These are phyloP conservation scores for Ptychadena robeensis DNA, from an alignment of 2,797 vertebrate species.

Conservation along the genomic window DNA sequence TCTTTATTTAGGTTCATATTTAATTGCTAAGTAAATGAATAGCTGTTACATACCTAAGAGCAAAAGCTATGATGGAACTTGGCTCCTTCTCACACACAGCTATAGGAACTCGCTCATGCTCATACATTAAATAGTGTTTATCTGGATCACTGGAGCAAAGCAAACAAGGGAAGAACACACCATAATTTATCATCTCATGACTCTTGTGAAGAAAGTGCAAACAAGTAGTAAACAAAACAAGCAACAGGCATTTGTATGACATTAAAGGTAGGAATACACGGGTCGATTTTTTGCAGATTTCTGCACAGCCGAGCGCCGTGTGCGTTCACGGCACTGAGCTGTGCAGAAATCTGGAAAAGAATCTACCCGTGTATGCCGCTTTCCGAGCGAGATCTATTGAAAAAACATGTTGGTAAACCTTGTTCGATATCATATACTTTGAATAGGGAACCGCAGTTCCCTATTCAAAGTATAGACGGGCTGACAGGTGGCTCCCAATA, in stretches of 20 bases:
- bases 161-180: not conserved
- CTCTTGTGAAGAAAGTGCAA: not conserved
- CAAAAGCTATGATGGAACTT: slow-evolving; percentile 98
- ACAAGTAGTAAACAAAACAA: not conserved
- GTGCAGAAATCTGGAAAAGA: too few relatives aligned
- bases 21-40: not conserved
- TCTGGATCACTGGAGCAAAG: slow-evolving; percentile 87
- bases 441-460: too few relatives aligned
- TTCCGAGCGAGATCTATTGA: too few relatives aligned
- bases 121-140: slow-evolving; percentile 98
- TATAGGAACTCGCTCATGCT: slow-evolving; percentile 95
- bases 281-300: too few relatives aligned
- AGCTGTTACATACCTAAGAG: slow-evolving; percentile 85
- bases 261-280: too few relatives aligned
- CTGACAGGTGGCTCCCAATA: too few relatives aligned
- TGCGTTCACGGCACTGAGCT: too few relatives aligned
- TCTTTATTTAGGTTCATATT: not conserved
- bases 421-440: too few relatives aligned
- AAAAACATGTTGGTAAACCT: too few relatives aligned
- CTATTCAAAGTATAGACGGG: too few relatives aligned
- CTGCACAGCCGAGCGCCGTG: too few relatives aligned
- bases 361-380: too few relatives aligned
- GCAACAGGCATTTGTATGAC: not conserved
- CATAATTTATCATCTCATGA: not conserved
- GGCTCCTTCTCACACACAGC: slow-evolving; percentile 96